A percentile compares a stretch with the other conserved stretches of the same genome.
phyloP scores from a whole-genome alignment of 2,797 vertebrate species.

The Enteromius thamalakanensis region DNA sequence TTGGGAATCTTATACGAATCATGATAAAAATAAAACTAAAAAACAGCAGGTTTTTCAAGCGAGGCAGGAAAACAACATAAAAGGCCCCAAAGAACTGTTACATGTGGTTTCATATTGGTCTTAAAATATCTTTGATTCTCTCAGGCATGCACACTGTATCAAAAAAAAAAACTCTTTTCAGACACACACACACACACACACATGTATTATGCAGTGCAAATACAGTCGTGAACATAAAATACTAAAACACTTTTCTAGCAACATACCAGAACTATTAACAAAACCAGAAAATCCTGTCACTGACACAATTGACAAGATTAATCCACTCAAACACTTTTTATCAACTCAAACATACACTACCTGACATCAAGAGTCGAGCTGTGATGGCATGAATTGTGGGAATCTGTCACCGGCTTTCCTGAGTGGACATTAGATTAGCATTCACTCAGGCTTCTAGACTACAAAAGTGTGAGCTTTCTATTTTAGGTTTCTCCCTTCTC shows the following conservation, averaged over 20 bases:
- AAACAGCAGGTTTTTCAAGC: neutral
- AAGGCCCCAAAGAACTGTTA: neutral
- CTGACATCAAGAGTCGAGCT: neutral
- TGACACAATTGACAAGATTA: neutral
- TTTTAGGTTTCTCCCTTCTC: conserved; percentile 69
- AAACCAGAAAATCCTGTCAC: neutral
- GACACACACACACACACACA: neutral
- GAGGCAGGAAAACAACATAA: conserved; percentile 22
- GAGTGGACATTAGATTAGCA: conserved; percentile 47
- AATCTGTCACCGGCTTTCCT: conserved; percentile 4
- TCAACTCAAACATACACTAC: neutral
- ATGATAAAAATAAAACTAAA: neutral
- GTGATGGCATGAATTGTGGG: conserved; percentile 2
- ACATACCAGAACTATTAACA: neutral
- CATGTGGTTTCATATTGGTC: conserved; percentile 41
- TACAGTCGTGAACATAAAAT: neutral
- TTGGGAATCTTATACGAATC: neutral
- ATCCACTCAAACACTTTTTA: neutral
- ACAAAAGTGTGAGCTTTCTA: conserved; percentile 78
- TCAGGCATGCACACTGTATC: neutral
- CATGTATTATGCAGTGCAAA: neutral
- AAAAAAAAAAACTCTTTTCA: neutral
- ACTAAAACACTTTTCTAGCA: neutral
- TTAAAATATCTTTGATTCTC: conserved; percentile 15
- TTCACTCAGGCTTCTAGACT: conserved; percentile 56